Percentiles rank a stretch among this genome's conserved stretches.
phyloP scores from a whole-genome alignment of 1,140 invertebrate species.

The Himalopsyche phryganea region DNA sequence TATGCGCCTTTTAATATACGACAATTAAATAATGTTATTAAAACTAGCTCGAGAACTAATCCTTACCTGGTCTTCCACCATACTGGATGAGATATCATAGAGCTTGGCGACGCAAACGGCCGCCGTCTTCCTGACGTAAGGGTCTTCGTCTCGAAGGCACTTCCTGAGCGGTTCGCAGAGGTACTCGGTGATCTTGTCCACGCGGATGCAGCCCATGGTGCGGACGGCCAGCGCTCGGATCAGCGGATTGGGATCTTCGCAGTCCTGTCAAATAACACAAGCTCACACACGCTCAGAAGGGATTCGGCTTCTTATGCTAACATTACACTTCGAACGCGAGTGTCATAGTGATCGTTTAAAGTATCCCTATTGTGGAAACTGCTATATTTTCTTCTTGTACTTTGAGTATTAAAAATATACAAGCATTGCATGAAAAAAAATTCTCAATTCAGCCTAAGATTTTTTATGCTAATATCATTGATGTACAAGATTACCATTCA shows the following conservation, averaged over 20 bases:
- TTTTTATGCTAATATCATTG: too few relatives aligned
- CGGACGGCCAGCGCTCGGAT: constrained; percentile 97
- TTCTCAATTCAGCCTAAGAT: too few relatives aligned
- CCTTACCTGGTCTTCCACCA: constrained; percentile 85
- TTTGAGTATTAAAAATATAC: too few relatives aligned
- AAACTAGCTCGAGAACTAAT: too few relatives aligned
- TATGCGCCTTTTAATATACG: too few relatives aligned
- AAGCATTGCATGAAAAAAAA: too few relatives aligned
- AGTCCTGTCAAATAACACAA: constrained; percentile 69
- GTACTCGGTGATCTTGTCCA: constrained; percentile 99
- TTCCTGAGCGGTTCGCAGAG: constrained; percentile 97
- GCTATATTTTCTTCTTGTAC: not conserved
- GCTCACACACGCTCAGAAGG: constrained; percentile 1
- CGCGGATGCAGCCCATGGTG: constrained; percentile 99
- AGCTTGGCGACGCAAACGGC: constrained; percentile 99
- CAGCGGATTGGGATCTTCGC: constrained; percentile 99
- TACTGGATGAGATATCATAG: constrained; percentile 96
- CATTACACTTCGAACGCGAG: not conserved
- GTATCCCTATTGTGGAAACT: not conserved
- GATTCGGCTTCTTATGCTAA: too few relatives aligned
- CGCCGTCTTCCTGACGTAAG: constrained; percentile 98
- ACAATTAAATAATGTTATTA: too few relatives aligned
- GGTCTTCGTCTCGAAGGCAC: constrained; percentile 98
- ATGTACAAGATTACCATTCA: too few relatives aligned
- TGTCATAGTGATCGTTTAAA: not conserved